Percentiles rank a stretch among this genome's conserved stretches.
These are phyloP conservation scores for Pocillopora verrucosa DNA, from an alignment of 64 coral and sea anemone species.

Conservation along the genomic window DNA sequence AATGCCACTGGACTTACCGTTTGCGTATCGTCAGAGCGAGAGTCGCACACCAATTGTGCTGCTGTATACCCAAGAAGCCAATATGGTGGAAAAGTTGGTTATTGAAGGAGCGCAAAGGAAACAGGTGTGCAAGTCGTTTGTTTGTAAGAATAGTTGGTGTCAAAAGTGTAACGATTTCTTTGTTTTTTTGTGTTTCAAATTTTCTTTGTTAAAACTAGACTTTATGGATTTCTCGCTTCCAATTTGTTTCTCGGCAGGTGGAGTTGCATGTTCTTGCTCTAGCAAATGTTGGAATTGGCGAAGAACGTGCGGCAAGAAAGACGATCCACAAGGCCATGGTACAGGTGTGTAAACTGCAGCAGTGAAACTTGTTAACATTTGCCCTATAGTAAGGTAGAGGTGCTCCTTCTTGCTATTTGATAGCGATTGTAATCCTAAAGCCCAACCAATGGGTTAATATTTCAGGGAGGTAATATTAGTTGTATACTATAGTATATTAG, in stretches of 20 bases:
- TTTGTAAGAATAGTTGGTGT: too few relatives aligned
- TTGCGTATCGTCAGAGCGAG: conserved; percentile 94
- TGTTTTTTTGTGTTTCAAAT: too few relatives aligned
- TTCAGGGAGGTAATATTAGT: too few relatives aligned
- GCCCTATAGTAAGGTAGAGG: too few relatives aligned
- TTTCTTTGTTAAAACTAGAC: too few relatives aligned
- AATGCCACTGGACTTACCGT: conserved; percentile 77
- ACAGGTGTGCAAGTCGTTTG: conserved; percentile 64
- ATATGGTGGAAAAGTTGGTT: conserved; percentile 88
- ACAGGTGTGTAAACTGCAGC: conserved; percentile 51
- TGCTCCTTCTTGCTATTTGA: too few relatives aligned
- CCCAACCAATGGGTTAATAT: neutral
- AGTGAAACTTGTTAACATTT: too few relatives aligned
- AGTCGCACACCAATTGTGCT: conserved; percentile 84
- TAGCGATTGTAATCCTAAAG: neutral
- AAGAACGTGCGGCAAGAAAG: conserved; percentile 85
- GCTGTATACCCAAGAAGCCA: conserved; percentile 84
- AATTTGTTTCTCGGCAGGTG: conserved; percentile 48
- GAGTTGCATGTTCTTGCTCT: conserved; percentile 81
- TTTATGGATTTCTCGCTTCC: neutral
- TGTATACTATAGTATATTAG: too few relatives aligned
- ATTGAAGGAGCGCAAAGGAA: conserved; percentile 74
- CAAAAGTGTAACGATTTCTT: too few relatives aligned
- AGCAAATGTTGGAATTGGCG: conserved; percentile 55
- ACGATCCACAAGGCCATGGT: conserved; percentile 90